These are phyloP conservation scores for Hirundo rustica DNA, from an alignment of 2,797 vertebrate species.

Conservation along the genomic window DNA sequence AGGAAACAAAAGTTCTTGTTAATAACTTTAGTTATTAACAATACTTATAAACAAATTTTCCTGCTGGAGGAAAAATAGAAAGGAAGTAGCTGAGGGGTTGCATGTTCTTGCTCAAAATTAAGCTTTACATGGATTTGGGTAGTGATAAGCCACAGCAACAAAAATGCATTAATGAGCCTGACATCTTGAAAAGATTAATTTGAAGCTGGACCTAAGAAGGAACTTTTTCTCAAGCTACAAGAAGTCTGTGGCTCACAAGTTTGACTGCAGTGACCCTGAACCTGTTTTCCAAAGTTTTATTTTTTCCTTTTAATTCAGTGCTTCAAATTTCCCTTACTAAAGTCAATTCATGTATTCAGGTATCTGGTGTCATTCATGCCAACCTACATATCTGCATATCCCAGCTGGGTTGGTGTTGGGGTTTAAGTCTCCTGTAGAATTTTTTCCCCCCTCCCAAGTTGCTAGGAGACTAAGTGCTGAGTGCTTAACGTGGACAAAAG, in stretches of 20 bases:
- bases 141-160: background rate
- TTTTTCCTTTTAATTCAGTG: background rate
- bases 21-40: background rate
- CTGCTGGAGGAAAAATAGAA: background rate
- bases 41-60: background rate
- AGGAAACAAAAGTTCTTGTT: background rate
- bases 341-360: background rate
- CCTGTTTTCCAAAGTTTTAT: background rate
- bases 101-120: background rate
- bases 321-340: background rate
- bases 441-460: too few relatives aligned
- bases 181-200: background rate
- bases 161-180: background rate
- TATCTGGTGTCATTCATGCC: background rate
- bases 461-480: too few relatives aligned
- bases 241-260: background rate
- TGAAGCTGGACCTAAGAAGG: background rate
- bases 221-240: background rate
- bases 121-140: background rate
- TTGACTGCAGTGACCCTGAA: background rate
- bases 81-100: background rate
- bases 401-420: background rate
- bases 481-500: too few relatives aligned
- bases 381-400: background rate
- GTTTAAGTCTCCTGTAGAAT: too few relatives aligned